These are phyloP conservation scores for Drosophila borealis DNA, from an alignment of 2,888 invertebrate species.

Conservation along the genomic window DNA sequence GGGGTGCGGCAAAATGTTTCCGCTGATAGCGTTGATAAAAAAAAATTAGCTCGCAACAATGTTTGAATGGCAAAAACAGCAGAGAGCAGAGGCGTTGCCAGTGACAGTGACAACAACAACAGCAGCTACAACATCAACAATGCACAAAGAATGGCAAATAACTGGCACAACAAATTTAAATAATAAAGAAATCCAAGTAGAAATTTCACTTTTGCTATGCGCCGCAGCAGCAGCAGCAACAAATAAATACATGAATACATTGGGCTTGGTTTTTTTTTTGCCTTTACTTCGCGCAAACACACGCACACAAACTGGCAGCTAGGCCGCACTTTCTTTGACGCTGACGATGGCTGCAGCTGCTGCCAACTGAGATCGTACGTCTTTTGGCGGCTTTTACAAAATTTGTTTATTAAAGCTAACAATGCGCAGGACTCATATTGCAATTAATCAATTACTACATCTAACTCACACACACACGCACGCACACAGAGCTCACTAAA, in stretches of 20 bases:
- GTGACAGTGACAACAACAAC: slow-evolving; percentile 24
- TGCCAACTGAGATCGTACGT: slow-evolving; percentile 41
- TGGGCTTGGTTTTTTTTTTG: slow-evolving; percentile 47
- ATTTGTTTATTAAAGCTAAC: slow-evolving; percentile 48
- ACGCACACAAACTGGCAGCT: slow-evolving; percentile 19
- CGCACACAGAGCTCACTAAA: slow-evolving; percentile 30
- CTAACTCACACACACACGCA: slow-evolving; percentile 12
- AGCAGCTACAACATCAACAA: slow-evolving; percentile 15
- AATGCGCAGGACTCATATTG: slow-evolving; percentile 26
- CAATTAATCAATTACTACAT: slow-evolving; percentile 51
- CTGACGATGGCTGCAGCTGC: slow-evolving; percentile 29
- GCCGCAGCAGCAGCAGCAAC: slow-evolving; percentile 33
- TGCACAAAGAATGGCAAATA: slow-evolving; percentile 50
- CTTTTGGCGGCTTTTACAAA: slow-evolving; percentile 68
- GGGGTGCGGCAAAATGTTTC: slow-evolving; percentile 78
- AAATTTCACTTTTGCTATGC: slow-evolving; percentile 75
- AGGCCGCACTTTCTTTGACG: slow-evolving; percentile 67
- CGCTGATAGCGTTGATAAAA: slow-evolving; percentile 70
- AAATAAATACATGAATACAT: slow-evolving; percentile 32
- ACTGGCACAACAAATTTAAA: slow-evolving; percentile 55
- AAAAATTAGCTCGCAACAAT: slow-evolving; percentile 24
- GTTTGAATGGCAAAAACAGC: slow-evolving; percentile 42
- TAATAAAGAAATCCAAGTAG: slow-evolving; percentile 52
- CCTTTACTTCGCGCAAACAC: slow-evolving; percentile 41
- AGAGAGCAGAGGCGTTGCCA: slow-evolving; percentile 51